These are phyloP conservation scores for Eupeodes latifasciatus DNA, from an alignment of 2,888 invertebrate species.

Conservation along the genomic window DNA sequence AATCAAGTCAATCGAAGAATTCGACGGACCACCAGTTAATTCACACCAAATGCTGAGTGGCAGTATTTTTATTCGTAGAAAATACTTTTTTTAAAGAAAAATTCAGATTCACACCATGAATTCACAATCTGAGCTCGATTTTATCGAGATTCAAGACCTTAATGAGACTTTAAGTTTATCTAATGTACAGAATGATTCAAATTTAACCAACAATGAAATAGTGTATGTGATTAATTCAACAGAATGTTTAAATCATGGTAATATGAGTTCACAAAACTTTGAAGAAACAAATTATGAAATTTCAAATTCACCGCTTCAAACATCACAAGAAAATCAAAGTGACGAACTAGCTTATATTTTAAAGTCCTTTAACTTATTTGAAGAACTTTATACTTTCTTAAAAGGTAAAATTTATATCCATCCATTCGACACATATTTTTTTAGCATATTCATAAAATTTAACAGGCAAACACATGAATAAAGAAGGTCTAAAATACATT, in stretches of 20 bases:
- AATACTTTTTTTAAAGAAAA: constrained; percentile 8
- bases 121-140: constrained; percentile 7
- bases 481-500: constrained; percentile 9
- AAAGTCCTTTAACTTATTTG: constrained; percentile 5
- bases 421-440: background rate
- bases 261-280: background rate
- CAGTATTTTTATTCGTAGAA: constrained; percentile 22
- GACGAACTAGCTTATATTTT: constrained; percentile 4
- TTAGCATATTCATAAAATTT: background rate
- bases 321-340: background rate
- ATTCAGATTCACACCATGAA: background rate
- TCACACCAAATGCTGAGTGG: constrained; percentile 11
- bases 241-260: background rate
- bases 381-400: constrained; percentile 10
- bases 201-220: background rate
- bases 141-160: background rate
- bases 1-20: constrained; percentile 18
- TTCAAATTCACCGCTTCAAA: background rate
- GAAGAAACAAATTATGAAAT: background rate
- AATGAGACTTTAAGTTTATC: background rate
- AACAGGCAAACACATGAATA: constrained; percentile 11
- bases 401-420: constrained; percentile 12
- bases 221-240: constrained; percentile 15
- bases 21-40: constrained; percentile 20
- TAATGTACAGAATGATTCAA: background rate